Base-by-base conservation (phyloP, 2,797 vertebrate species). In the Cyprinella venusta region DNA sequence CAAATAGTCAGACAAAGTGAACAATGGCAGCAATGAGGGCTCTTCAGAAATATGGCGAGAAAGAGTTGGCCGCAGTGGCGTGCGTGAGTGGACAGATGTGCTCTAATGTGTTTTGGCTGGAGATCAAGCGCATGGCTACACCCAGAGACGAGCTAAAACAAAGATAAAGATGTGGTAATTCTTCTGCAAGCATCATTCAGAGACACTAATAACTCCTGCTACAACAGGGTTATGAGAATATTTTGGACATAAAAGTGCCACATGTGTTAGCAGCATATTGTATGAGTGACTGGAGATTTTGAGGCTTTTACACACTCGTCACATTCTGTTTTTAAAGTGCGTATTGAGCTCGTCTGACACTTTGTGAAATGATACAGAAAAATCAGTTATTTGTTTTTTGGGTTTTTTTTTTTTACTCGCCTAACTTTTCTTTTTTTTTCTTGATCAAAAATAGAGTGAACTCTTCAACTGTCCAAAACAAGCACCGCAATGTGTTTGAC, bases 101-200 rank as follows among this genome's bases (percentile, higher is more conserved):
- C 91, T 89, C 92, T 94, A 94, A 94, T 94, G 94, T 93, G 92
- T 93, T 94, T 92, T 94, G 93, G 94, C 92, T 91, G 81, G 42
- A 84, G 90, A 90, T 91, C 84, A 89, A 89, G 75, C 81, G 75
- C 79, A 79, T 61, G 67, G 84, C 61, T 82, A 65, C 83, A 90
- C 89, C 87, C 90, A 91, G 90, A 91, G 91, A 93, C 90, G 88
- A 89, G 92, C 89, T 88, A 90, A 87, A 89, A 88, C 85, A 88
- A 88, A 87, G 86, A 89, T 89, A 88, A 89, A 89, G 88, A 88
- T 86, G 87, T 82, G 79, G 40, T 77, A 84, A 86, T 89, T 88
- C 86, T 88, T 89, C 82, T 80, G 79, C 82, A 88, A 89, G 88
- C 87, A 87, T 86, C 84, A 88, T 82, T 87, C 76, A 80, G 78